These are phyloP conservation scores for Erpornis zantholeuca DNA, from an alignment of 2,113 vertebrate species.

Conservation along the genomic window DNA sequence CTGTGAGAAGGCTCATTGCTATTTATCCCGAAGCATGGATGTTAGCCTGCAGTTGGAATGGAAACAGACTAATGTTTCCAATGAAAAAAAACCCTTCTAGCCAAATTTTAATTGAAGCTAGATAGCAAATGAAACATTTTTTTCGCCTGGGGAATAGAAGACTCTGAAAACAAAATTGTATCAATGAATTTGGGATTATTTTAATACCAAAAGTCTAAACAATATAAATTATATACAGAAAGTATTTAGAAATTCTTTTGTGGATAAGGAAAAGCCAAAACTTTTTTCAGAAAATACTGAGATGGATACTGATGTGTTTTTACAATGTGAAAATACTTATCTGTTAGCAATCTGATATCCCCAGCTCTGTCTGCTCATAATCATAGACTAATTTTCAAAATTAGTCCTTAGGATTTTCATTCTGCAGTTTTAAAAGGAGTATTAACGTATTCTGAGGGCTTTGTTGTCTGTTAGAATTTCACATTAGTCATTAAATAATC, in stretches of 20 bases:
- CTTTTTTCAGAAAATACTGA: neutral
- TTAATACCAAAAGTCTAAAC: neutral
- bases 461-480: neutral
- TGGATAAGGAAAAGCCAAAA: neutral
- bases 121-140: neutral
- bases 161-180: neutral
- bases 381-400: neutral
- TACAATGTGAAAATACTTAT: neutral
- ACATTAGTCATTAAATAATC: neutral
- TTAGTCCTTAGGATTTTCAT: neutral
- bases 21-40: conserved; percentile 1
- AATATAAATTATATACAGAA: neutral
- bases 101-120: conserved; percentile 6
- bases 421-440: neutral
- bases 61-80: neutral
- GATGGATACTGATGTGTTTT: neutral
- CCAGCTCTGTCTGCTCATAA: neutral
- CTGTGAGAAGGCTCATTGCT: neutral
- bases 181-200: neutral
- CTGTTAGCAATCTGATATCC: neutral
- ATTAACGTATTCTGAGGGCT: neutral
- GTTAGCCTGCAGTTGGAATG: neutral
- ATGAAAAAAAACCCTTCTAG: neutral
- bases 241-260: neutral
- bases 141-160: neutral